Evolutionary conservation across 2,888 invertebrate genomes (phyloP), one percentile per base, ranked within the genome.

Genomic region (Hipparchia semele): DNA sequence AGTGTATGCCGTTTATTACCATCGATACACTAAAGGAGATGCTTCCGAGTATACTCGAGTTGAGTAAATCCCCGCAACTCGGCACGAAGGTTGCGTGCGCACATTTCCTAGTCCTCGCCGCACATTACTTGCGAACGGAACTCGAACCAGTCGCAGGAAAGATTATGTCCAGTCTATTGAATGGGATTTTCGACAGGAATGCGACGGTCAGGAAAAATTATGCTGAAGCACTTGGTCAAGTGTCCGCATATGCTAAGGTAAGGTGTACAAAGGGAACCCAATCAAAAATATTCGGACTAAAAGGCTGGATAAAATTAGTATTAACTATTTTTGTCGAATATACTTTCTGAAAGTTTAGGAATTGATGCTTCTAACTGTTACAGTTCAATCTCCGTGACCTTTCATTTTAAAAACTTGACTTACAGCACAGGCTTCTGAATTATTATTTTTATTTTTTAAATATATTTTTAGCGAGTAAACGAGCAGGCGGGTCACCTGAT

Each of bases 111-210:
- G 96, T 96, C 60, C 91, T 97, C 75, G 94, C 97, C 49, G 94
- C 95, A 9, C 91, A 93, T 78, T 95, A 95, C 13, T 79, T 96
- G 68, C 87, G 95, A 12, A 84, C 85, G 0, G 95, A 95, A 46
- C 83, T 96, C 79, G 94, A 95, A 49, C 95, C 95, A 0, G 81
- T 95, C 0, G 95, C 95, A 0, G 94, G 95, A 6, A 95, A 95
- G 83, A 94, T 95, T 62, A 90, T 96, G 86, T 86, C 89, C 0
- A 88, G 80, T 9, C 89, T 98, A 70, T 94, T 98, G 58, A 96
- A 96, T 79, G 98, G 98, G 0, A 93, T 98, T 23, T 96, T 96
- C 65, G 98, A 99, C 88, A 95, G 98, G 74, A 98, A 98, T 84
- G 93, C 96, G 0, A 96, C 97, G 0, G 96, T 98, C 0, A 95